A percentile compares a stretch with the other conserved stretches of the same genome.
Evolutionary conservation across 1,140 invertebrate species (phyloP).

Genomic region (Cotesia typhae): DNA sequence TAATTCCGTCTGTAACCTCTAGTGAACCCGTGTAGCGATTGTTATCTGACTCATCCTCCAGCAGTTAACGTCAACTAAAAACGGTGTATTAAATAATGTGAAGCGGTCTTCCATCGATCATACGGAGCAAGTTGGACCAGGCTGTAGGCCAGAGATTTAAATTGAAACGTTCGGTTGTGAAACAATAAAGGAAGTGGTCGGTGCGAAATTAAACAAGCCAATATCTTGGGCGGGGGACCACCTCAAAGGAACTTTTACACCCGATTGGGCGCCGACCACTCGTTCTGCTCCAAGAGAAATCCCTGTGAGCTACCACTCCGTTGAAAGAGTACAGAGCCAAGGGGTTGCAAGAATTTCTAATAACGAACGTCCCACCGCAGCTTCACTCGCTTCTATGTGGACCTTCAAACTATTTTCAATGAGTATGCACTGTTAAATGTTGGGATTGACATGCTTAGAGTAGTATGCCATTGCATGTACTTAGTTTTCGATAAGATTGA

Average conservation of each 20-base stretch:
- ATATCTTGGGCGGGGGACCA: conserved; percentile 55
- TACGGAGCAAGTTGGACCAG: neutral
- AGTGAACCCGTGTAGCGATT: neutral
- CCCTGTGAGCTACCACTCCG: neutral
- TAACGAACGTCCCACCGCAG: conserved; percentile 48
- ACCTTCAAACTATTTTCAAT: conserved; percentile 6
- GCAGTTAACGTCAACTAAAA: neutral
- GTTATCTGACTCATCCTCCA: conserved; percentile 5
- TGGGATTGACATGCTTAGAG: too few relatives aligned
- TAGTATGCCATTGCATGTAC: too few relatives aligned
- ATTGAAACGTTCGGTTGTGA: conserved; percentile 48
- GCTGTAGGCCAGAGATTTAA: conserved; percentile 45
- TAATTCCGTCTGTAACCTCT: conserved; percentile 40
- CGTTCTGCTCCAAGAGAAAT: neutral
- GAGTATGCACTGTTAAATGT: neutral
- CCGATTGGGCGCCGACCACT: conserved; percentile 53
- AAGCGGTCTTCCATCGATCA: too few relatives aligned
- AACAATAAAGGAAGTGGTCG: conserved; percentile 40
- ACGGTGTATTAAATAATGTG: too few relatives aligned
- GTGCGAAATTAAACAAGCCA: conserved; percentile 47
- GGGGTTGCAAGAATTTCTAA: conserved; percentile 56
- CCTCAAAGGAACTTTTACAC: conserved; percentile 60
- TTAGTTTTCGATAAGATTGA: too few relatives aligned
- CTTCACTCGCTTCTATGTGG: neutral
- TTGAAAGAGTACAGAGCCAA: neutral